Percentiles rank a stretch among this genome's conserved stretches.
Conservation (phyloP, 2,113 vertebrate genomes). For the Mola mola region DNA sequence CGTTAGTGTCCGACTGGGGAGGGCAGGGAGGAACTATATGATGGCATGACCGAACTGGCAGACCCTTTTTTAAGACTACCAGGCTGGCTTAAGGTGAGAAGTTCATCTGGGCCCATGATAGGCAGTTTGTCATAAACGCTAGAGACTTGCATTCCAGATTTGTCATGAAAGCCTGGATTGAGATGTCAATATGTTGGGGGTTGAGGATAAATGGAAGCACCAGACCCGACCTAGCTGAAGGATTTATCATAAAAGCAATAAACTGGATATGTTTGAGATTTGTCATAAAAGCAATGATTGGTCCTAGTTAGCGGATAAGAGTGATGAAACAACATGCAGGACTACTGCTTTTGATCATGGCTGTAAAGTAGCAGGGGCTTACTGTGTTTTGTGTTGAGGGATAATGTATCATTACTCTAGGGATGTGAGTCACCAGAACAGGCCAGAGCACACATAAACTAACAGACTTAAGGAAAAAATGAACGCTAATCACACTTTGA, state of each 20-base stretch:
- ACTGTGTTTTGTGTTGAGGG: conserved; percentile 69
- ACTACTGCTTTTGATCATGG: conserved; percentile 73
- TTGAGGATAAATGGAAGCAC: conserved; percentile 35
- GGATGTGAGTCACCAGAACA: conserved; percentile 76
- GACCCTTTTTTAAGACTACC: conserved; percentile 57
- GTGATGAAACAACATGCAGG: conserved; percentile 66
- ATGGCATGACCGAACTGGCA: conserved; percentile 46
- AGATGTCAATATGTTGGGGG: conserved; percentile 10
- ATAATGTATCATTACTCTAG: conserved; percentile 79
- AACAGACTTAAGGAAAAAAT: conserved; percentile 61
- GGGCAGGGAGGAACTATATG: conserved; percentile 41
- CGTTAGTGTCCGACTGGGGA: conserved; percentile 71
- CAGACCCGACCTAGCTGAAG: conserved; percentile 13
- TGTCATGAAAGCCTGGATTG: conserved; percentile 37
- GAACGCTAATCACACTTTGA: conserved; percentile 75
- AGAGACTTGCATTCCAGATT: conserved; percentile 21
- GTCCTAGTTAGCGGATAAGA: conserved; percentile 55
- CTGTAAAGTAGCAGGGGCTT: conserved; percentile 71
- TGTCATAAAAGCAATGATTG: conserved; percentile 58
- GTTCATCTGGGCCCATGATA: conserved; percentile 37
- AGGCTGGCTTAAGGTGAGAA: conserved; percentile 58
- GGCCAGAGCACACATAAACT: conserved; percentile 62
- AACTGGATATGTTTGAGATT: conserved; percentile 55
- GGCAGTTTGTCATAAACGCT: conserved; percentile 24
- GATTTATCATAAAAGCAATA: conserved; percentile 58